Evolutionary conservation across 1,140 invertebrate genomes (phyloP), one percentile per base, ranked within the genome.

Genomic region (Brachionus rubens): DNA sequence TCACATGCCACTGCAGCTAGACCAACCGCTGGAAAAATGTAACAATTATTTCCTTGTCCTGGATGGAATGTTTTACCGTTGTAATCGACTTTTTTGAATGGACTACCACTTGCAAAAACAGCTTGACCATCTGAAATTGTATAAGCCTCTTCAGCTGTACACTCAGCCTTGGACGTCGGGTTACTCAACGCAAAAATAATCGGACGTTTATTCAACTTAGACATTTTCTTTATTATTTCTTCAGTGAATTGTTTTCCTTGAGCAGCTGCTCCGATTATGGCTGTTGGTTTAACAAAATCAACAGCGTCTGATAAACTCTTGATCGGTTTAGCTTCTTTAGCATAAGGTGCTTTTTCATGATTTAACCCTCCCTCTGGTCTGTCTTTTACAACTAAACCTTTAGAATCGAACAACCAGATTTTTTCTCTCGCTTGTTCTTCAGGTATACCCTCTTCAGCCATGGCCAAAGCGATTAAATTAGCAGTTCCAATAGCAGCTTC

Each of bases 131-230:
- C 33, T 36, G 72, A 54, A 12, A 26, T 16, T 26, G n/a, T 30
- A 19, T 75, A 75, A 1, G 94, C 94, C 77, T 91, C 89, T 81
- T 95, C 91, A 19, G 95, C 94, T 3, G 95, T 98, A 82, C 95
- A 98, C 86, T 98, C 95, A 7, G 95, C 93, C 87, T 94, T 94
- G 81, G 88, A 90, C 0, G 95, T 98, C 19, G 95, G 95, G 87
- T 98, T 98, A 79, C 93, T 96, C 4, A 98, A 86, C 16, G 95
- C 94, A 83, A 98, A 98, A 65, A 98, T 91, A 72, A 98, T 89
- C 0, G 95, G 95, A 67, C 89, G 87, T 33, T 94, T 88, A 78
- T 92, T 94, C 82, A 91, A 90, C 72, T 88, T 86, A 0, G 89
- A 91, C 93, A 98, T 96, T 78, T 90, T 89, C 81, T 89, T 85